Conservation (phyloP, 2,797 vertebrate species). For the Euthynnus affinis region DNA sequence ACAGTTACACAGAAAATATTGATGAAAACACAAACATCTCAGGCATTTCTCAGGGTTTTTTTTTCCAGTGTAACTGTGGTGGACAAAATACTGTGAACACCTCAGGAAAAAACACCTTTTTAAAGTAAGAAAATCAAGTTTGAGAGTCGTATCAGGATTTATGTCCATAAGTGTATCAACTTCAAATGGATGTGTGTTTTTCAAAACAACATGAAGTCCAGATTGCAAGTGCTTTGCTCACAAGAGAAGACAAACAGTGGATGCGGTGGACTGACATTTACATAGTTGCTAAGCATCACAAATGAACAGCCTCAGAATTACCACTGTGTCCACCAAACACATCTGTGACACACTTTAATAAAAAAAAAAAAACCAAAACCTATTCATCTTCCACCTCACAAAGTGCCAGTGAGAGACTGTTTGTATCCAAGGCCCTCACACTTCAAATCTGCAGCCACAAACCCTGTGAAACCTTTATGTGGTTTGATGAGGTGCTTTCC, state of each 20-base stretch:
- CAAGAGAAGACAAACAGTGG: neutral
- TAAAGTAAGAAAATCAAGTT: neutral
- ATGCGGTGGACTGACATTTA: neutral
- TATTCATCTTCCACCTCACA: neutral
- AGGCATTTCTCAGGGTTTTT: neutral
- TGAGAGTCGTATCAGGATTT: neutral
- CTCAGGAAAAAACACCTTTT: no score
- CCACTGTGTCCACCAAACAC: neutral
- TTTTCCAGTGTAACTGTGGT: no score
- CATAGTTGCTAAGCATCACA: neutral
- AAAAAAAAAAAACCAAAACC: no score
- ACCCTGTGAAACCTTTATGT: no score
- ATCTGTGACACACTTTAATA: neutral
- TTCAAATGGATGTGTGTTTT: neutral
- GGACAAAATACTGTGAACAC: neutral
- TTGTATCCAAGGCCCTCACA: neutral
- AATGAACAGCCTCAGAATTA: neutral
- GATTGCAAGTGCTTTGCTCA: neutral
- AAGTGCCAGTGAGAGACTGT: neutral
- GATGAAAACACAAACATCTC: neutral
- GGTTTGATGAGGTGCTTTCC: no score
- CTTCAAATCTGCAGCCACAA: no score
- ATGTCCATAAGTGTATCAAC: no score
- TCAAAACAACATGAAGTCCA: neutral
- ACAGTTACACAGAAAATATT: neutral